Evolutionary conservation across 2,888 invertebrate genomes (phyloP).

Genomic region (Oligia strigilis): DNA sequence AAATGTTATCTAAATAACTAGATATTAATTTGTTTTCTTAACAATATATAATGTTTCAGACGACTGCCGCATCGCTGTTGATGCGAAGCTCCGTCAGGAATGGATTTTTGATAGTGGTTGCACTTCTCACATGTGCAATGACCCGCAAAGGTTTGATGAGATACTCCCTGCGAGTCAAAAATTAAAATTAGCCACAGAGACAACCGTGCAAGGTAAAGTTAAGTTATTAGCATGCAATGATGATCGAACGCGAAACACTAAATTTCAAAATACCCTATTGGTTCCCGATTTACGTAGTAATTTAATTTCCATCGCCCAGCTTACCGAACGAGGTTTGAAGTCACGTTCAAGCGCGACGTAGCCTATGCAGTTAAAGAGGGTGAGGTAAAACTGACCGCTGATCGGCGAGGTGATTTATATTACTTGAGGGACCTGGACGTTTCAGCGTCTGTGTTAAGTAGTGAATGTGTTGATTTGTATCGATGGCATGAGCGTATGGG

Average conservation of each 20-base stretch:
- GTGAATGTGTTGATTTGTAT: too few species aligned
- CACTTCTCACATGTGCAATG: background rate
- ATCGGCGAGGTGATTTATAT: background rate
- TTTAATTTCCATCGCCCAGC: background rate
- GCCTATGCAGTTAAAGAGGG: background rate
- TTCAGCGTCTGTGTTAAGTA: background rate
- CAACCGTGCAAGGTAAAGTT: background rate
- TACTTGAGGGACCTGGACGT: background rate
- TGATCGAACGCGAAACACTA: background rate
- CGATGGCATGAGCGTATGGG: background rate
- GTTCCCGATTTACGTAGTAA: background rate
- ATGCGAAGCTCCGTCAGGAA: background rate
- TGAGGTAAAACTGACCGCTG: background rate
- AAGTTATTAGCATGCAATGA: background rate
- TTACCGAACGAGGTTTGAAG: background rate
- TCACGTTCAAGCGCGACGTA: background rate
- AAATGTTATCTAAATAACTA: too few species aligned
- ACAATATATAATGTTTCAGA: background rate
- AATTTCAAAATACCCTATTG: background rate
- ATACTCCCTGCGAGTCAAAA: background rate
- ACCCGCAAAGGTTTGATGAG: background rate
- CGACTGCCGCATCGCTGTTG: background rate
- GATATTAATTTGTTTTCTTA: background rate
- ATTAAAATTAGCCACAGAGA: background rate
- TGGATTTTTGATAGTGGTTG: background rate